Conservation (phyloP, 2,113 vertebrate genomes). For the Corythornis cristatus region DNA sequence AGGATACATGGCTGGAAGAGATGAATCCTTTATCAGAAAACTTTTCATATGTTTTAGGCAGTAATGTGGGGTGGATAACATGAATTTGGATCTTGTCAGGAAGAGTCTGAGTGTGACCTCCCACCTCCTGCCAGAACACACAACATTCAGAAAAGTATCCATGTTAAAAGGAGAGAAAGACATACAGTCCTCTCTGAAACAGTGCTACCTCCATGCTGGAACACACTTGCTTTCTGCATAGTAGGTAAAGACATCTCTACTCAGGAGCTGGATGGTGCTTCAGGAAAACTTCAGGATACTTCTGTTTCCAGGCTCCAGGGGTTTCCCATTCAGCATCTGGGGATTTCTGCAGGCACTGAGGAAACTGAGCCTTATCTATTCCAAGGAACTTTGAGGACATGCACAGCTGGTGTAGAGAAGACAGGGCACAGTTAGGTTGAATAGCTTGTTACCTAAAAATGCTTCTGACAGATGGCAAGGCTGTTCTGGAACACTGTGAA, state of each 20-base stretch:
- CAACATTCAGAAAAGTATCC: constrained; percentile 39
- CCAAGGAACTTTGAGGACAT: not conserved
- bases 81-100: constrained; percentile 36
- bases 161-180: constrained; percentile 41
- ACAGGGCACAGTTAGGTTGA: constrained; percentile 39
- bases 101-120: constrained; percentile 47
- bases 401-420: not conserved
- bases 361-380: not conserved
- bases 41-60: constrained; percentile 14
- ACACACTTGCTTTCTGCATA: not conserved
- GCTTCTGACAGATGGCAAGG: constrained; percentile 43
- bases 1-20: not conserved
- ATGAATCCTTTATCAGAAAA: constrained; percentile 4
- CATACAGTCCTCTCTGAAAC: not conserved
- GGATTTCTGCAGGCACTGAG: not conserved
- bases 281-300: not conserved
- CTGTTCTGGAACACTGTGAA: constrained; percentile 51
- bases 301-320: not conserved
- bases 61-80: constrained; percentile 18
- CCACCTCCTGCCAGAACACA: constrained; percentile 49
- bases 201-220: not conserved
- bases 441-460: constrained; percentile 56
- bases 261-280: not conserved
- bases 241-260: not conserved
- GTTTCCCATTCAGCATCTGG: not conserved